Percentiles rank a stretch among this genome's conserved stretches.
These are phyloP conservation scores for Haemorhous mexicanus DNA, from an alignment of 2,113 vertebrate species.

Conservation along the genomic window DNA sequence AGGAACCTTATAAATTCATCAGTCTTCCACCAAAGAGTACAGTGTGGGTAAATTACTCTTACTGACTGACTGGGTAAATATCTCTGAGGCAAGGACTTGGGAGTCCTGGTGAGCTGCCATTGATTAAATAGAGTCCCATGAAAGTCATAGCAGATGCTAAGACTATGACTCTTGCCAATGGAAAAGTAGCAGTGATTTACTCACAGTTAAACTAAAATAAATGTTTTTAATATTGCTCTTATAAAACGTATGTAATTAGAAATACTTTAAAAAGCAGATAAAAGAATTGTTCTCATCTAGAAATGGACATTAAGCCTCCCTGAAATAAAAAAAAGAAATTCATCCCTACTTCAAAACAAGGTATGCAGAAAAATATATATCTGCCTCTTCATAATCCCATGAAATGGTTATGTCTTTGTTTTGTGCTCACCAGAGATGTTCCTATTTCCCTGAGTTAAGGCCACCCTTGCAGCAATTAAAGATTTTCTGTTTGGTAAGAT, in stretches of 20 bases:
- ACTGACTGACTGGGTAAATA: not conserved
- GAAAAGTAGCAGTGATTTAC: not conserved
- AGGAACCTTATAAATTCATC: not conserved
- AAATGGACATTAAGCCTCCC: not conserved
- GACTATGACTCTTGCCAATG: not conserved
- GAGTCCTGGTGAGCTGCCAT: not conserved
- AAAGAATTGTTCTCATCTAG: not conserved
- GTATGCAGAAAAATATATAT: not conserved
- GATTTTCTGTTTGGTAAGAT: not conserved
- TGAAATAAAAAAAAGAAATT: not conserved
- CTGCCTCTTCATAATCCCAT: not conserved
- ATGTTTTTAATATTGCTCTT: not conserved
- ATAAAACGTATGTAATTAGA: not conserved
- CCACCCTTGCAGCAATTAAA: not conserved
- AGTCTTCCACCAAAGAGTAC: not conserved
- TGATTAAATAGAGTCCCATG: not conserved
- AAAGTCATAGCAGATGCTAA: not conserved
- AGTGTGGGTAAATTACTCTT: not conserved
- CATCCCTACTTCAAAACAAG: not conserved
- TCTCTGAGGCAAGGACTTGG: not conserved
- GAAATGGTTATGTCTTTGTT: not conserved
- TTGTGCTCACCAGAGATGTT: not conserved
- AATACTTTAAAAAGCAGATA: not conserved
- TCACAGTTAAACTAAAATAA: not conserved
- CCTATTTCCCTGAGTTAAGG: not conserved